A percentile compares a stretch with the other conserved stretches of the same genome.
Evolutionary conservation across 2,113 vertebrate species (phyloP).

Genomic region (Mastomys natalensis): DNA sequence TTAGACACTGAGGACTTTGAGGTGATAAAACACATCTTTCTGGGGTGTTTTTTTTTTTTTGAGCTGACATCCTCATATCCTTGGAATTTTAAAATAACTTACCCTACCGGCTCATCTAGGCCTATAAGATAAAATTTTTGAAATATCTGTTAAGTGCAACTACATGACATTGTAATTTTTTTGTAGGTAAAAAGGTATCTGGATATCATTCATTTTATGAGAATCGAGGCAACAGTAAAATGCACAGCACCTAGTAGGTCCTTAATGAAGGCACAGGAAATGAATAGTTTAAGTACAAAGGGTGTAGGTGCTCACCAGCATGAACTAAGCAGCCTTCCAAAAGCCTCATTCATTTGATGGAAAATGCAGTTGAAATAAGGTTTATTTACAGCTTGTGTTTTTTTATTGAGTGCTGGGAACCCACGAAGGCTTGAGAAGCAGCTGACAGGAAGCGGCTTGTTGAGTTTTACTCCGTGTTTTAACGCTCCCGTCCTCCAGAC

Average conservation of each 20-base stretch:
- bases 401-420: slow-evolving; percentile 68
- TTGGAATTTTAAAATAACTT: background rate
- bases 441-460: slow-evolving; percentile 70
- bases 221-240: background rate
- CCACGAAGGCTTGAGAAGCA: slow-evolving; percentile 64
- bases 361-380: slow-evolving; percentile 62
- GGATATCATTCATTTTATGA: background rate
- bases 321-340: slow-evolving; percentile 49
- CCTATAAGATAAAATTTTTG: background rate
- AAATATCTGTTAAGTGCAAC: background rate
- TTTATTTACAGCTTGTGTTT: slow-evolving; percentile 75
- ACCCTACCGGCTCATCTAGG: background rate
- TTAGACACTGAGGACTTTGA: background rate
- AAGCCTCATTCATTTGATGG: slow-evolving; percentile 26
- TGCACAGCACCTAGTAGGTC: background rate
- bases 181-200: background rate
- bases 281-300: background rate
- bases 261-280: background rate
- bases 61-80: background rate
- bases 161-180: background rate
- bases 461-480: slow-evolving; percentile 78
- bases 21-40: background rate
- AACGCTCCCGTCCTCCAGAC: slow-evolving; percentile 76
- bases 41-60: background rate
- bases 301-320: background rate